Evolutionary conservation across 2,113 vertebrate genomes (phyloP).

Genomic region (Megatriorchis doriae): DNA sequence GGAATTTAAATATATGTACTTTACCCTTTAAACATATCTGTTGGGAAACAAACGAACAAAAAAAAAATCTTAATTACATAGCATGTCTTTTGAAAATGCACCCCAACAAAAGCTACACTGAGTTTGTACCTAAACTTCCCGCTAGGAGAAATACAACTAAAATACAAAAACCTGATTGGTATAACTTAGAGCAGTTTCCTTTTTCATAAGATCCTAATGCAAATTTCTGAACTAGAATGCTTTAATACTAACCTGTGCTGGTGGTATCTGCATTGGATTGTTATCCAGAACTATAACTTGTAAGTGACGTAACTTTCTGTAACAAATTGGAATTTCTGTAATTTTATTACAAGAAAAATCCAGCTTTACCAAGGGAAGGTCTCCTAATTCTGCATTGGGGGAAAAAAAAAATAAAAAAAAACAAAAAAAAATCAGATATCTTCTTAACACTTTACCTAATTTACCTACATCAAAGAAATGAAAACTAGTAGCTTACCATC

Average conservation of each 20-base stretch:
- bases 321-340: constrained; percentile 91
- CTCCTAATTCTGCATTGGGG: constrained; percentile 83
- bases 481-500: constrained; percentile 80
- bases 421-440: neutral
- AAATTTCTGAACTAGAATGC: neutral
- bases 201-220: neutral
- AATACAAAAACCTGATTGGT: neutral
- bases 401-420: neutral
- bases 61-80: neutral
- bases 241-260: constrained; percentile 86
- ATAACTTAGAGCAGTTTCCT: neutral
- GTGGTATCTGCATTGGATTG: constrained; percentile 96
- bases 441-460: neutral
- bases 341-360: constrained; percentile 99
- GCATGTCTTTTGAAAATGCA: neutral
- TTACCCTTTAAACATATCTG: constrained; percentile 98
- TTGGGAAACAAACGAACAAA: constrained; percentile 26
- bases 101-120: neutral
- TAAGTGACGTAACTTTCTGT: constrained; percentile 90
- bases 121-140: neutral
- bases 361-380: constrained; percentile 90
- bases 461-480: neutral
- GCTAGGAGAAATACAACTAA: neutral
- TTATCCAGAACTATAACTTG: constrained; percentile 95
- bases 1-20: constrained; percentile 98